phyloP scores from a whole-genome alignment of 1,140 invertebrate species.

The Drosophila paulistorum region DNA sequence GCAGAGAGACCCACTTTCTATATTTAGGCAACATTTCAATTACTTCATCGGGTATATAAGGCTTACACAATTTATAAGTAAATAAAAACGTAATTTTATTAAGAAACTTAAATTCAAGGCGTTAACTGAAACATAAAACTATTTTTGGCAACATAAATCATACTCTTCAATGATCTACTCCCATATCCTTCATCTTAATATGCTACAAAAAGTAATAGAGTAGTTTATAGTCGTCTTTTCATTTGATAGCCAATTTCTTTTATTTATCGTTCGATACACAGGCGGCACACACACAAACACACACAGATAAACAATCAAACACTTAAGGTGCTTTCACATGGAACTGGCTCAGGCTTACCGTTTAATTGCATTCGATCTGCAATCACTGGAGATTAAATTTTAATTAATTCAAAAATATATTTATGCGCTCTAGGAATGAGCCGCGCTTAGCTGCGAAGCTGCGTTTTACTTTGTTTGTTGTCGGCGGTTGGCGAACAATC shows the following conservation, averaged over 20 bases:
- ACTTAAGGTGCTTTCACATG: not conserved
- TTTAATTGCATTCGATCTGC: conserved; percentile 28
- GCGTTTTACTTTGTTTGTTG: conserved; percentile 10
- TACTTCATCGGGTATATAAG: not conserved
- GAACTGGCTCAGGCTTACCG: not conserved
- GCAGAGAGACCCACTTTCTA: conserved; percentile 7
- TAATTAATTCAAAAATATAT: not conserved
- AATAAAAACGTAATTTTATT: too few species aligned
- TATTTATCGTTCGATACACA: not conserved
- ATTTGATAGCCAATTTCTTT: not conserved
- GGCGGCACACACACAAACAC: not conserved
- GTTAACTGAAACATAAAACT: too few species aligned
- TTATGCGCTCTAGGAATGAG: not conserved
- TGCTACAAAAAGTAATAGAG: not conserved
- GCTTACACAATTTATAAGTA: not conserved
- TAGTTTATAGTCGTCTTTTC: not conserved
- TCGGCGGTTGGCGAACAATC: not conserved
- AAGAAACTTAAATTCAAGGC: too few species aligned
- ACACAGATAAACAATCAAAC: not conserved
- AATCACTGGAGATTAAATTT: not conserved
- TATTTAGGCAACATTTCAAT: not conserved
- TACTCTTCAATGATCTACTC: too few species aligned
- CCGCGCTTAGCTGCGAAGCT: not conserved
- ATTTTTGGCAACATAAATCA: too few species aligned
- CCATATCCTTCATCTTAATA: too few species aligned